phyloP scores from a whole-genome alignment of 2,113 vertebrate genomes.

The Siphamia tubifer region DNA sequence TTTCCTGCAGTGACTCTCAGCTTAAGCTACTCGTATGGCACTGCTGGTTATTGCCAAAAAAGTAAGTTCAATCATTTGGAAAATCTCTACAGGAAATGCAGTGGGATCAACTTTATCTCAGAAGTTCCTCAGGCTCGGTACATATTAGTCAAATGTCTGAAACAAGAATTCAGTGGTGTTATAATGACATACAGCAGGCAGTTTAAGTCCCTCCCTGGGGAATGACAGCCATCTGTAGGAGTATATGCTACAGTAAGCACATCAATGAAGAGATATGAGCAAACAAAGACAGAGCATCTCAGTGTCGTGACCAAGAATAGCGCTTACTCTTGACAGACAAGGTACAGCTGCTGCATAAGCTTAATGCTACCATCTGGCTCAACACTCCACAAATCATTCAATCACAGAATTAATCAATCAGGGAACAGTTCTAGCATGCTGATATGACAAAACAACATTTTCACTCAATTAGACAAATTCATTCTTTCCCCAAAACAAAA shows the following conservation, averaged over 20 bases:
- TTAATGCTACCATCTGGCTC: slow-evolving; percentile 10
- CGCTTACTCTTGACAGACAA: slow-evolving; percentile 36
- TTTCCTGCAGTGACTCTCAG: not conserved
- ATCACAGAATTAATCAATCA: slow-evolving; percentile 12
- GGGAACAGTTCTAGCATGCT: slow-evolving; percentile 9
- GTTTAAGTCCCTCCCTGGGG: slow-evolving; percentile 1
- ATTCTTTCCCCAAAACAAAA: not conserved
- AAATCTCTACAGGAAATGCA: not conserved
- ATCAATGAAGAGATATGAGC: slow-evolving; percentile 31
- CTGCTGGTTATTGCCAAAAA: not conserved
- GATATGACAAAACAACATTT: slow-evolving; percentile 3
- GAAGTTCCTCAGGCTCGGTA: slow-evolving; percentile 33
- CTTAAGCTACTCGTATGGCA: not conserved
- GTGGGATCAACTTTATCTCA: slow-evolving; percentile 39
- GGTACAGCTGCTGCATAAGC: slow-evolving; percentile 51
- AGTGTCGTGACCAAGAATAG: slow-evolving; percentile 72
- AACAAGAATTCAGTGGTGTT: not conserved
- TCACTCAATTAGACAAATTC: not conserved
- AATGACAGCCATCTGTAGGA: slow-evolving; percentile 42
- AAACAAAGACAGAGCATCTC: slow-evolving; percentile 59
- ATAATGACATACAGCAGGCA: slow-evolving; percentile 2
- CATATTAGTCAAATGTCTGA: not conserved
- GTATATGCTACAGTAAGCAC: slow-evolving; percentile 37
- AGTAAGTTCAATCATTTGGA: not conserved
- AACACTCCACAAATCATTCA: slow-evolving; percentile 16